These are phyloP conservation scores for Luperina nickerlii DNA, from an alignment of 2,888 invertebrate species.

Conservation along the genomic window DNA sequence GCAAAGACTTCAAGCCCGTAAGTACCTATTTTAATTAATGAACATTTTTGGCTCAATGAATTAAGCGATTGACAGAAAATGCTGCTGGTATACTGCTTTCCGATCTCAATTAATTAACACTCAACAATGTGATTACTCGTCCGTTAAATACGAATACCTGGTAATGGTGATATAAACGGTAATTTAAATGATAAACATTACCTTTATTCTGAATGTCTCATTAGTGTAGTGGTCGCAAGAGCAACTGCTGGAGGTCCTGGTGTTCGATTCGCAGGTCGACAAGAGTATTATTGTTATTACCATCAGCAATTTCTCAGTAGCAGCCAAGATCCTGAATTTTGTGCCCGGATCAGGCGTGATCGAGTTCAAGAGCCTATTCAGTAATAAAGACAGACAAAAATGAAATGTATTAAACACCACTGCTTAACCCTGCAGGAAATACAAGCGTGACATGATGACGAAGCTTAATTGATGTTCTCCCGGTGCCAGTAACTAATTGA, in stretches of 20 bases:
- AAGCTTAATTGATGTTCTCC: background rate
- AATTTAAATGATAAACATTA: slow-evolving; percentile 1
- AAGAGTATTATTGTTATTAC: background rate
- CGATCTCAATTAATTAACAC: slow-evolving; percentile 40
- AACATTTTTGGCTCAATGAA: slow-evolving; percentile 30
- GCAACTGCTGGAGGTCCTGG: background rate
- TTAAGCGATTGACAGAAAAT: slow-evolving; percentile 34
- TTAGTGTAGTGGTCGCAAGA: too few relatives aligned
- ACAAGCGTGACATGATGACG: background rate
- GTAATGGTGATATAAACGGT: background rate
- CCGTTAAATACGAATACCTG: slow-evolving; percentile 18
- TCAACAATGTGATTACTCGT: slow-evolving; percentile 23
- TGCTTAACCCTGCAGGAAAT: background rate
- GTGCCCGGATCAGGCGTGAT: too few relatives aligned
- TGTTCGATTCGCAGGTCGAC: background rate
- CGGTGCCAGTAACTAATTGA: slow-evolving; percentile 34
- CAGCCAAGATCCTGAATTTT: background rate
- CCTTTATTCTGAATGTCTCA: background rate
- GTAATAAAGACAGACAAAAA: background rate
- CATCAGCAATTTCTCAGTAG: background rate
- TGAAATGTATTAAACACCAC: background rate
- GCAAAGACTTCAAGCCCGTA: background rate
- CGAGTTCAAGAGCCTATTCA: background rate
- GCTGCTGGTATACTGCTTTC: slow-evolving; percentile 12
- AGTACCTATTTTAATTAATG: slow-evolving; percentile 7